A percentile compares a stretch with the other conserved stretches of the same genome.
phyloP scores from a whole-genome alignment of 2,888 invertebrate species.

The Nemurella pictetii region DNA sequence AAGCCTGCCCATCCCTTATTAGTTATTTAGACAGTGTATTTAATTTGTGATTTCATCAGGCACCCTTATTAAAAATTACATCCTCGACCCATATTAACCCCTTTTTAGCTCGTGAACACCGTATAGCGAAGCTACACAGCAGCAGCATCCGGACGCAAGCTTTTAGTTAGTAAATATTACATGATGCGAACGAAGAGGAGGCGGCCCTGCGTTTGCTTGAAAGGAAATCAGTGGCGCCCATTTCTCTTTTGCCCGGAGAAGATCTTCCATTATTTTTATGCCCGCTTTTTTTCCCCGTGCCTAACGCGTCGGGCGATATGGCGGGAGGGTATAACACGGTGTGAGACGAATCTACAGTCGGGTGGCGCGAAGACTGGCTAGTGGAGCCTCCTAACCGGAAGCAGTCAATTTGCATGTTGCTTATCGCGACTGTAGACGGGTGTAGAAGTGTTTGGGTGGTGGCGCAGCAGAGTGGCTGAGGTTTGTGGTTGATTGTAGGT shows the following conservation, averaged over 20 bases:
- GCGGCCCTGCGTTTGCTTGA: neutral
- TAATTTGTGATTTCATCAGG: neutral
- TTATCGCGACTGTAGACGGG: too few relatives aligned
- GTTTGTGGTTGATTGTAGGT: too few relatives aligned
- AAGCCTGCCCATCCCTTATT: neutral
- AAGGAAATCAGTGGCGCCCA: slow-evolving; percentile 21
- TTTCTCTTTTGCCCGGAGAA: neutral
- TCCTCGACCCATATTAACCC: neutral
- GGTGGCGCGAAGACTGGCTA: neutral
- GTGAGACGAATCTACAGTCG: neutral
- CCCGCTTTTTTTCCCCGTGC: neutral
- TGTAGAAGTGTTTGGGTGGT: too few relatives aligned
- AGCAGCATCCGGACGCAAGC: neutral
- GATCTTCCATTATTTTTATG: slow-evolving; percentile 27
- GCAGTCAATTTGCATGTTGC: too few relatives aligned
- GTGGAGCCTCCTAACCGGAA: neutral
- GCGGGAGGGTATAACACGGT: neutral
- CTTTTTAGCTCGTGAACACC: neutral
- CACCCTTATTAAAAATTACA: neutral
- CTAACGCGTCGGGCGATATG: neutral
- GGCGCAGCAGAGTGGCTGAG: too few relatives aligned
- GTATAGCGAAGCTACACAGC: neutral
- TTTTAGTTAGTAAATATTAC: slow-evolving; percentile 17
- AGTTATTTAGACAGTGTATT: neutral
- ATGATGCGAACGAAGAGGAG: neutral